A percentile compares a stretch with the other conserved stretches of the same genome.
phyloP scores from a whole-genome alignment of 2,113 vertebrate species.

The Chloropsis cyanopogon region DNA sequence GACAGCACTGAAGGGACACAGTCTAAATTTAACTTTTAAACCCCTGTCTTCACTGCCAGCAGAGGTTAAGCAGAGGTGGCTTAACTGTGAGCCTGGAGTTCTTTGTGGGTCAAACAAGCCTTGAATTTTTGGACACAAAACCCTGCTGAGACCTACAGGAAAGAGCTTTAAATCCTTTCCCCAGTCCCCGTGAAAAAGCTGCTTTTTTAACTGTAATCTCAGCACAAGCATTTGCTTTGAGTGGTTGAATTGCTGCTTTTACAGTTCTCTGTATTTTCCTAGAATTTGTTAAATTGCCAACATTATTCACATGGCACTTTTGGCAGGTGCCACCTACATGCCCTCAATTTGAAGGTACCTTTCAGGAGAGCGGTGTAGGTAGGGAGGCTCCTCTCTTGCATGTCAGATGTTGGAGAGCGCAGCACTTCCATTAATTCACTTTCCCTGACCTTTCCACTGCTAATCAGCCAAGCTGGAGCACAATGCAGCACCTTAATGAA shows the following conservation, averaged over 20 bases:
- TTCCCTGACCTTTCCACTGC: background rate
- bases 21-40: background rate
- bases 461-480: background rate
- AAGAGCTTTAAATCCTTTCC: background rate
- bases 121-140: background rate
- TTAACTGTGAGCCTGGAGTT: background rate
- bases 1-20: background rate
- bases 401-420: background rate
- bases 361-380: background rate
- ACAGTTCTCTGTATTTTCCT: background rate
- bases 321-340: slow-evolving; percentile 54
- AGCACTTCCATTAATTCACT: background rate
- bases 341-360: slow-evolving; percentile 18
- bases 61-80: background rate
- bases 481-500: background rate
- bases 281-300: slow-evolving; percentile 6
- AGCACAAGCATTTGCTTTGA: slow-evolving; percentile 15
- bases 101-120: background rate
- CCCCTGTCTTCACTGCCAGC: rapidly evolving
- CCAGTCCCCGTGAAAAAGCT: background rate
- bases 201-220: background rate
- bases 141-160: background rate
- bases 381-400: slow-evolving; percentile 4
- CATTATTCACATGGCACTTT: slow-evolving; percentile 22
- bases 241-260: slow-evolving; percentile 34